These are phyloP conservation scores for Sesia bembeciformis DNA, from an alignment of 2,888 invertebrate genomes.

Conservation along the genomic window DNA sequence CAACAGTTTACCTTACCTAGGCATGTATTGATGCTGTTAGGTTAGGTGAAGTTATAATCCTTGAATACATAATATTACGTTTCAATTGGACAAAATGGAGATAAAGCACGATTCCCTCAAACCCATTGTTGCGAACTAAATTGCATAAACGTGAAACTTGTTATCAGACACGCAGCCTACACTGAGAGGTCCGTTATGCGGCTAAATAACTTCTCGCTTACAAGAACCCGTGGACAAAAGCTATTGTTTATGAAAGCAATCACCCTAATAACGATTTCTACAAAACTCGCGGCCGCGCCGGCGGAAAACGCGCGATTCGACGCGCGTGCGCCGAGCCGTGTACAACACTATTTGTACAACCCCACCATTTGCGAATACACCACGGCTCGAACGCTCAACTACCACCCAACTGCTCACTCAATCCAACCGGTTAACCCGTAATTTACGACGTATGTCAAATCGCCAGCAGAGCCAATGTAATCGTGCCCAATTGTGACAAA, in stretches of 20 bases:
- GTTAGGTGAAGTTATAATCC: too few species aligned
- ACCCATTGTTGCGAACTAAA: constrained; percentile 19
- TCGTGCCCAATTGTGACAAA: constrained; percentile 72
- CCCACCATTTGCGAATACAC: constrained; percentile 32
- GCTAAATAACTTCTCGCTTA: constrained; percentile 48
- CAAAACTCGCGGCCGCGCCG: constrained; percentile 43
- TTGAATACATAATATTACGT: not conserved
- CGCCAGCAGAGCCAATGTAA: constrained; percentile 68
- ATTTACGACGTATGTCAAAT: constrained; percentile 72
- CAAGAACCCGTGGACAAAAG: constrained; percentile 62
- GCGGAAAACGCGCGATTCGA: constrained; percentile 70
- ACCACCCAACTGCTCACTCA: constrained; percentile 34
- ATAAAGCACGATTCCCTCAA: constrained; percentile 2
- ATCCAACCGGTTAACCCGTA: constrained; percentile 46
- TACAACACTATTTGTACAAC: constrained; percentile 52
- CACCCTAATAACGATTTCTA: constrained; percentile 73
- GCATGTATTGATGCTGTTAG: too few species aligned
- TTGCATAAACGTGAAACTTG: constrained; percentile 23
- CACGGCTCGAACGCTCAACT: constrained; percentile 12
- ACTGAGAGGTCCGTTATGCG: constrained; percentile 46
- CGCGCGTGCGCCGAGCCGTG: constrained; percentile 61
- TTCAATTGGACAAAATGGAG: not conserved
- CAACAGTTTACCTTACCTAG: too few species aligned
- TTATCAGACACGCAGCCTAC: constrained; percentile 38
- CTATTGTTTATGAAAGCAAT: constrained; percentile 73